Percentiles rank a stretch among this genome's conserved stretches.
Conservation (phyloP, 35 echinoderm and acorn worm genomes). For the Heliocidaris tuberculata region DNA sequence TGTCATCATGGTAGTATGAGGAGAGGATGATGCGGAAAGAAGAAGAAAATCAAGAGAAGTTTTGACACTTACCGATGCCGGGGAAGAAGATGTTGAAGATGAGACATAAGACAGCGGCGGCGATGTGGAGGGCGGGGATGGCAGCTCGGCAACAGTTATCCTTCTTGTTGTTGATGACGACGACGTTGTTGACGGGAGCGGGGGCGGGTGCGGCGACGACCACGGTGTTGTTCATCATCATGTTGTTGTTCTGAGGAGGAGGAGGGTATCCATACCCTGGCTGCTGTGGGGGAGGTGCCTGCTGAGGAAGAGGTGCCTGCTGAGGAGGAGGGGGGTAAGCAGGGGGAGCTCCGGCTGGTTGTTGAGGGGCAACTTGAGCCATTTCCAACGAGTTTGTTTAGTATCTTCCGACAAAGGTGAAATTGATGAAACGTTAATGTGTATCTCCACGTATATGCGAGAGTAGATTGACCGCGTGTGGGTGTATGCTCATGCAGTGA, state of each 20-base stretch:
- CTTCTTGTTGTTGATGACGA: constrained; percentile 51
- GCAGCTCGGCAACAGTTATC: constrained; percentile 60
- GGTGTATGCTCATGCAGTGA: background rate
- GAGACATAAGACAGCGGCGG: constrained; percentile 61
- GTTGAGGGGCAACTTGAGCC: background rate
- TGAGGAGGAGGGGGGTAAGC: background rate
- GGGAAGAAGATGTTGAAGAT: constrained; percentile 75
- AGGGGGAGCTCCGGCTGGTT: background rate
- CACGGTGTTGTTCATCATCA: constrained; percentile 31
- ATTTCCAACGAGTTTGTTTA: background rate
- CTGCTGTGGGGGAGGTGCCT: too few species aligned
- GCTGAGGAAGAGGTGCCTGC: background rate
- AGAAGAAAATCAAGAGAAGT: background rate
- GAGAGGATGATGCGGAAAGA: background rate
- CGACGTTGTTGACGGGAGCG: constrained; percentile 28
- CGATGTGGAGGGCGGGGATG: constrained; percentile 79
- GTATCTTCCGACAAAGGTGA: background rate
- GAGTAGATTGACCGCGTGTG: background rate
- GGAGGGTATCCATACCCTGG: background rate
- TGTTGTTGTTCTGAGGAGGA: constrained; percentile 25
- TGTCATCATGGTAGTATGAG: too few species aligned
- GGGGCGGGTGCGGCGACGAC: background rate
- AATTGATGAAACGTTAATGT: background rate
- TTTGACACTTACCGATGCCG: constrained; percentile 69
- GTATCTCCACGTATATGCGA: background rate